Percentiles rank a stretch among this genome's conserved stretches.
phyloP scores from a whole-genome alignment of 2,113 vertebrate species.

The Oenanthe melanoleuca region DNA sequence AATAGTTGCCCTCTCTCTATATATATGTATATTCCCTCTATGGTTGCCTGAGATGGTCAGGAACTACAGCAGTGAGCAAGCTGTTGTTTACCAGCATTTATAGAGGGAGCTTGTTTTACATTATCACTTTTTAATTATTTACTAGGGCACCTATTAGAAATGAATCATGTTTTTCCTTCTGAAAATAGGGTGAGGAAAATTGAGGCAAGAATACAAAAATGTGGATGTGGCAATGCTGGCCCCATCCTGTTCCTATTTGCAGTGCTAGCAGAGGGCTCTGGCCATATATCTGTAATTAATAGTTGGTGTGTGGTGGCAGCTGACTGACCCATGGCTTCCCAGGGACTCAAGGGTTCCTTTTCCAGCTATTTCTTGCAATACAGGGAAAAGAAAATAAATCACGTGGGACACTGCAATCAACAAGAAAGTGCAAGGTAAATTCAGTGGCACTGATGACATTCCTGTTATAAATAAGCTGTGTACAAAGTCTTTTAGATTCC shows the following conservation, averaged over 20 bases:
- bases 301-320: slow-evolving; percentile 26
- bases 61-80: not conserved
- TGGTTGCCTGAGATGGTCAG: not conserved
- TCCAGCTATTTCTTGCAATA: not conserved
- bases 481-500: not conserved
- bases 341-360: not conserved
- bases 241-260: not conserved
- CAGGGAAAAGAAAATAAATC: slow-evolving; percentile 3
- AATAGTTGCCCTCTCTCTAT: not conserved
- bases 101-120: not conserved
- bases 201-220: slow-evolving; percentile 1
- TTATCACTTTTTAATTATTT: not conserved
- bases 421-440: slow-evolving; percentile 15
- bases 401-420: not conserved
- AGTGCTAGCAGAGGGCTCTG: slow-evolving; percentile 14
- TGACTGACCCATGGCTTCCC: not conserved
- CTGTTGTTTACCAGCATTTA: not conserved
- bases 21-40: not conserved
- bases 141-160: not conserved
- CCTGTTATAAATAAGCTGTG: not conserved
- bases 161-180: slow-evolving; percentile 15
- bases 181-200: not conserved
- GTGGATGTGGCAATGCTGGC: slow-evolving; percentile 39
- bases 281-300: slow-evolving; percentile 26
- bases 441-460: not conserved